Conservation (phyloP, 2,113 vertebrate species). For the Arvicanthis niloticus region DNA sequence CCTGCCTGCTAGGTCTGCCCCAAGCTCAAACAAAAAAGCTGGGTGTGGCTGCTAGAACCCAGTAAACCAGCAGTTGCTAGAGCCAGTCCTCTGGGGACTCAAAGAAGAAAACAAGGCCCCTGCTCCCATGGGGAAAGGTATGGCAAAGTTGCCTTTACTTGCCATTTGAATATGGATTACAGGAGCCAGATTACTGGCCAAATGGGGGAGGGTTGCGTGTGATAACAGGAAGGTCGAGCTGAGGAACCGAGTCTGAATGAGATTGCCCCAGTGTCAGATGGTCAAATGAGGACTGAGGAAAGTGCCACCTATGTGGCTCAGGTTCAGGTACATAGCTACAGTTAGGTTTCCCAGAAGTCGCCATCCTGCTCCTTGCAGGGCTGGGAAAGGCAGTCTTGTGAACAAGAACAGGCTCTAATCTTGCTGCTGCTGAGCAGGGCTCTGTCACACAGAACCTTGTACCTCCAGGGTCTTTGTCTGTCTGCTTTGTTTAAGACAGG, state of each 20-base stretch:
- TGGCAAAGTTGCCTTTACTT: not conserved
- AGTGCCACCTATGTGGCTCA: not conserved
- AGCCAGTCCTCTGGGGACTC: not conserved
- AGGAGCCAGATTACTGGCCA: not conserved
- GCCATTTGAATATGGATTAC: not conserved
- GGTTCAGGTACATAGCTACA: not conserved
- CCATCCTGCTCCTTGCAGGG: not conserved
- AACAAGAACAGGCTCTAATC: not conserved
- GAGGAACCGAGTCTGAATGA: not conserved
- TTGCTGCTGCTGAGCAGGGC: not conserved
- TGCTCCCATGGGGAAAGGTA: not conserved
- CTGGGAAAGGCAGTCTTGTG: not conserved
- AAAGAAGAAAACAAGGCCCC: conserved; percentile 29
- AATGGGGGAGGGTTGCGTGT: not conserved
- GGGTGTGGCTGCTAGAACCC: not conserved
- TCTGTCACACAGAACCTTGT: not conserved
- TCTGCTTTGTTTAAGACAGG: not conserved
- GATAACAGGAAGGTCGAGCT: not conserved
- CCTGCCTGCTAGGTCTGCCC: not conserved
- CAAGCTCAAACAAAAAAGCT: not conserved
- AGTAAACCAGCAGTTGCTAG: not conserved
- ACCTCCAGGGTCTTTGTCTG: not conserved
- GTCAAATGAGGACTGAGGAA: not conserved
- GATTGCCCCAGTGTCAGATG: not conserved
- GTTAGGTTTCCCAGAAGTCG: not conserved